phyloP scores from a whole-genome alignment of 2,113 vertebrate genomes.

The Megaceryle torquata region DNA sequence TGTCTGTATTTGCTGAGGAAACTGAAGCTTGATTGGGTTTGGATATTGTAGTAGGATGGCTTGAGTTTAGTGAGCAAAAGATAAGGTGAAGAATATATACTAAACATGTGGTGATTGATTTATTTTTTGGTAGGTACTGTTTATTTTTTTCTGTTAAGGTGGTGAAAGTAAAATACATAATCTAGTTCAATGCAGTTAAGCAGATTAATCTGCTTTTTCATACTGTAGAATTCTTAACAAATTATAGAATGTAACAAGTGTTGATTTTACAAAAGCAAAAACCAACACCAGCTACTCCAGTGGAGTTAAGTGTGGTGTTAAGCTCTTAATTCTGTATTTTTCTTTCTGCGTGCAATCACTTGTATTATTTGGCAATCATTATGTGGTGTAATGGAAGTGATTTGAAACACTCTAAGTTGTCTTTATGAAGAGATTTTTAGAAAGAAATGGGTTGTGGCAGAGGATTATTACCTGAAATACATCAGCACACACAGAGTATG shows the following conservation, averaged over 20 bases:
- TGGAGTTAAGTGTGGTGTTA: conserved; percentile 31
- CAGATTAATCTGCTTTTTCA: not conserved
- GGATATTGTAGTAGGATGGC: not conserved
- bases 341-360: not conserved
- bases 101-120: not conserved
- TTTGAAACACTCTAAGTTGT: not conserved
- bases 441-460: conserved; percentile 12
- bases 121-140: not conserved
- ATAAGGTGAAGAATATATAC: not conserved
- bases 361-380: conserved; percentile 44
- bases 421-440: conserved; percentile 15
- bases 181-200: not conserved
- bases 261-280: not conserved
- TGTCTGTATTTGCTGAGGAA: not conserved
- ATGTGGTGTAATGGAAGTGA: not conserved
- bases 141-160: not conserved
- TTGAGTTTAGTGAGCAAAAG: not conserved
- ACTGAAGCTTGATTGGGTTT: not conserved
- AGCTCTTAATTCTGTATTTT: conserved; percentile 40
- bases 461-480: conserved; percentile 4
- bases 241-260: not conserved
- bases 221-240: not conserved
- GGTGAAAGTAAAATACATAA: not conserved
- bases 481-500: not conserved
- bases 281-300: not conserved